phyloP scores from a whole-genome alignment of 2,888 invertebrate species.

The Pasiphila rectangulata region DNA sequence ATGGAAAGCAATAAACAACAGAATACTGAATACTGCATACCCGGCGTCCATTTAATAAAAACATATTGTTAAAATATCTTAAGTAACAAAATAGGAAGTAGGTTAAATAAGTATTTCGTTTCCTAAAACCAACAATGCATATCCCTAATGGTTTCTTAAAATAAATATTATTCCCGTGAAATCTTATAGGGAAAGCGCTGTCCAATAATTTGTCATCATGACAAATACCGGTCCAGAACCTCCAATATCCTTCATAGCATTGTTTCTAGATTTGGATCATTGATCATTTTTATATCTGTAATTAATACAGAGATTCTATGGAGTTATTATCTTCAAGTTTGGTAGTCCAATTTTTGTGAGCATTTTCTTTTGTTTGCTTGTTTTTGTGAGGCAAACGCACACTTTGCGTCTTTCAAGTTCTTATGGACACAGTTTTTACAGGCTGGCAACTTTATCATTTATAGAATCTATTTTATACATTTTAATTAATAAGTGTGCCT shows the following conservation, averaged over 20 bases:
- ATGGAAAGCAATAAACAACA: too few species aligned
- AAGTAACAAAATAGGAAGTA: too few species aligned
- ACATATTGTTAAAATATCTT: too few species aligned
- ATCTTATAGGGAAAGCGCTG: slow-evolving; percentile 11
- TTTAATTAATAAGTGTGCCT: too few species aligned
- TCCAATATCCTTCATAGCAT: slow-evolving; percentile 60
- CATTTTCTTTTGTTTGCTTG: slow-evolving; percentile 22
- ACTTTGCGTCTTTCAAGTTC: background rate
- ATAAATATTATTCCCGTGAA: background rate
- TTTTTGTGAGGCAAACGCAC: background rate
- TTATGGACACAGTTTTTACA: background rate
- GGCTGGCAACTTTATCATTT: too few species aligned
- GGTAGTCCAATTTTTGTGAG: slow-evolving; percentile 39
- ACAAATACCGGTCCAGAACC: slow-evolving; percentile 63
- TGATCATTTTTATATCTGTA: slow-evolving; percentile 78
- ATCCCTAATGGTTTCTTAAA: background rate
- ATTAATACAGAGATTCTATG: slow-evolving; percentile 74
- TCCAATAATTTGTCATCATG: slow-evolving; percentile 64
- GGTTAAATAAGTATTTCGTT: too few species aligned
- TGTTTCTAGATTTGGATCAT: slow-evolving; percentile 71
- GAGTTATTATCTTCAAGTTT: slow-evolving; percentile 47
- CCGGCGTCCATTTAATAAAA: too few species aligned
- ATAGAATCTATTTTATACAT: too few species aligned
- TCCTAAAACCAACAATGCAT: background rate
- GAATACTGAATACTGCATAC: too few species aligned